Evolutionary conservation across 1,140 invertebrate species (phyloP).

Genomic region (Centruroides vittatus): DNA sequence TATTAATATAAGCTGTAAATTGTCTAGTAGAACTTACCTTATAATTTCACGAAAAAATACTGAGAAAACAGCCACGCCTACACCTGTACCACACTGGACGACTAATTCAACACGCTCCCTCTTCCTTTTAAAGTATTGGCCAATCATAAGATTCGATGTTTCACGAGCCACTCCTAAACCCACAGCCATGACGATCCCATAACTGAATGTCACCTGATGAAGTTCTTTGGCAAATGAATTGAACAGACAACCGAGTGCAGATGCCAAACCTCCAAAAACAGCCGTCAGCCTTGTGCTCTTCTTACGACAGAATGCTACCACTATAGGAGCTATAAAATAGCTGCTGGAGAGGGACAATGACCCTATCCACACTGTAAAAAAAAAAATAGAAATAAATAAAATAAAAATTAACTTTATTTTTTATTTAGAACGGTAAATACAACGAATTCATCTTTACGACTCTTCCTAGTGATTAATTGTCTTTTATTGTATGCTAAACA

Average conservation of each 20-base stretch:
- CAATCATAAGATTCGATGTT: constrained; percentile 76
- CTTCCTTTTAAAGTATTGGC: constrained; percentile 72
- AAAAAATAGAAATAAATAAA: constrained; percentile 12
- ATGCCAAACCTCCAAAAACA: constrained; percentile 27
- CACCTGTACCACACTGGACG: constrained; percentile 65
- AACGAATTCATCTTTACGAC: too few relatives aligned
- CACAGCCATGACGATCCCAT: constrained; percentile 40
- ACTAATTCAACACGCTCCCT: constrained; percentile 76
- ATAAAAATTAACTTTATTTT: too few relatives aligned
- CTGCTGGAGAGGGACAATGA: constrained; percentile 32
- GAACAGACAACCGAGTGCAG: constrained; percentile 28
- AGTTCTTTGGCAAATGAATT: constrained; percentile 28
- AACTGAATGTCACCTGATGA: constrained; percentile 24
- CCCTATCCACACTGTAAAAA: constrained; percentile 35
- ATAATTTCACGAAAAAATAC: constrained; percentile 60
- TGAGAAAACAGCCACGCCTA: constrained; percentile 70
- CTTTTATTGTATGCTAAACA: too few relatives aligned
- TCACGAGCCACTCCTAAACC: constrained; percentile 68
- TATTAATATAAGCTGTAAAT: background rate
- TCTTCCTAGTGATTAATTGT: too few relatives aligned
- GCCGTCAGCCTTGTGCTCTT: constrained; percentile 27
- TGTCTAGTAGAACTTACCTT: constrained; percentile 39
- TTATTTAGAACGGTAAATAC: too few relatives aligned
- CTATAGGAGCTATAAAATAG: constrained; percentile 28
- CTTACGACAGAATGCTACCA: constrained; percentile 29